Percentiles rank a stretch among this genome's conserved stretches.
Evolutionary conservation across 2,888 invertebrate species (phyloP).

Genomic region (Catotricha subobsoleta): DNA sequence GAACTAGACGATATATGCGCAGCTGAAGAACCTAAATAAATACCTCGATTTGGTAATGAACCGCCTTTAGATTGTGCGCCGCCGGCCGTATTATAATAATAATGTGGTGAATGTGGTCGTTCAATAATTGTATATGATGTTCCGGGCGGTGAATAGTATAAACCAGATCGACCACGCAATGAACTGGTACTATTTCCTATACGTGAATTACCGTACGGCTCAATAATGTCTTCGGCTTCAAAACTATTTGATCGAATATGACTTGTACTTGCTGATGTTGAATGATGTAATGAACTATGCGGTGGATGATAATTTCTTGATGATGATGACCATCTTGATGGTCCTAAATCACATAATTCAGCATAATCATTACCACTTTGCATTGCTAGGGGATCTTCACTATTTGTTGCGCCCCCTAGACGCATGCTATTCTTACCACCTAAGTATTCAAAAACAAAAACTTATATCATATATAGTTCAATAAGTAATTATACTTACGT

Average conservation of each 20-base stretch:
- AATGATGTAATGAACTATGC: constrained; percentile 20
- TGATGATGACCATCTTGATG: constrained; percentile 29
- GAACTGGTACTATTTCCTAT: constrained; percentile 30
- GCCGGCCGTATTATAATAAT: constrained; percentile 32
- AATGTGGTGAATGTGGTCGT: constrained; percentile 50
- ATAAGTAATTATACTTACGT: not conserved
- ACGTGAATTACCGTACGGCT: constrained; percentile 20
- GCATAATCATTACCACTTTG: constrained; percentile 26
- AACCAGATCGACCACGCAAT: constrained; percentile 42
- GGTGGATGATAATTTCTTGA: constrained; percentile 23
- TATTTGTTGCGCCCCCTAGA: constrained; percentile 17
- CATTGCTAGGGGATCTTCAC: constrained; percentile 24
- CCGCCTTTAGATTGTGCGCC: constrained; percentile 24
- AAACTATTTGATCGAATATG: constrained; percentile 25
- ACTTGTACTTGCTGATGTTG: constrained; percentile 17
- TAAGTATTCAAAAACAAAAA: constrained; percentile 9
- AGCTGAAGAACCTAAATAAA: constrained; percentile 52
- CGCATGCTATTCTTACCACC: constrained; percentile 17
- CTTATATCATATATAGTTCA: not conserved
- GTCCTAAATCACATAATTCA: constrained; percentile 32
- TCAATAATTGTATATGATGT: constrained; percentile 80
- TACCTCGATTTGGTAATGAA: constrained; percentile 32
- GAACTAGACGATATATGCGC: constrained; percentile 33
- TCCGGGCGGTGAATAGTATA: constrained; percentile 75
- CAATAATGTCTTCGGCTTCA: constrained; percentile 29